A percentile compares a stretch with the other conserved stretches of the same genome.
Evolutionary conservation across 53 echinoderm and acorn worm genomes (phyloP).

Genomic region (Arbacia lixula): DNA sequence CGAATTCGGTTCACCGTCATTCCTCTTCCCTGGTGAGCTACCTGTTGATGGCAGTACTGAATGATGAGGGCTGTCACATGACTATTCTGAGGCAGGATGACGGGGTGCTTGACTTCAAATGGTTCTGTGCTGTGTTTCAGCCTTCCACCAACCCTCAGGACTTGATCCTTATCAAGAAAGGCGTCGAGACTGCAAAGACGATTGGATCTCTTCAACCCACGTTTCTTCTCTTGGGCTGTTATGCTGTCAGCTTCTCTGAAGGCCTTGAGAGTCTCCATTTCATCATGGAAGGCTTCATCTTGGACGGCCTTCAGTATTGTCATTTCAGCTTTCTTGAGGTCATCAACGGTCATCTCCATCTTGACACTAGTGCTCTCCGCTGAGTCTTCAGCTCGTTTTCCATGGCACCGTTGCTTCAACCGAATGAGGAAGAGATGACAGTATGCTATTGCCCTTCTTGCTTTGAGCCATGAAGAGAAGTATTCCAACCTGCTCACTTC

Average conservation of each 20-base stretch:
- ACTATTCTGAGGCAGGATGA: conserved; percentile 53
- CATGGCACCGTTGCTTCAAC: not conserved
- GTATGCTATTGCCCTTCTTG: conserved; percentile 51
- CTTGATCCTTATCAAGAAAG: conserved; percentile 49
- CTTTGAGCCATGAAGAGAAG: conserved; percentile 48
- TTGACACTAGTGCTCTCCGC: not conserved
- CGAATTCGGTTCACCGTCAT: conserved; percentile 53
- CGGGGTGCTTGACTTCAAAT: conserved; percentile 56
- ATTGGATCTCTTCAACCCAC: conserved; percentile 10
- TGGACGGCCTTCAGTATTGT: conserved; percentile 44
- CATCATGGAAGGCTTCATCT: conserved; percentile 28
- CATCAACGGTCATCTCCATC: conserved; percentile 25
- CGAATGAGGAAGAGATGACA: conserved; percentile 19
- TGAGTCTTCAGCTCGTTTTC: not conserved
- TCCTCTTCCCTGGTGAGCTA: conserved; percentile 62
- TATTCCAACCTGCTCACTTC: conserved; percentile 41
- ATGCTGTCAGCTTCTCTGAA: not conserved
- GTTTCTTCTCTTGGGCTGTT: not conserved
- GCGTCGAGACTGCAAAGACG: conserved; percentile 50
- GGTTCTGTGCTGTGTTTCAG: conserved; percentile 12
- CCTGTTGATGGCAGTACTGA: conserved; percentile 43
- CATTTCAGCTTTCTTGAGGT: conserved; percentile 44
- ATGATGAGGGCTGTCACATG: conserved; percentile 58
- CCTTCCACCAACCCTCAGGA: conserved; percentile 66
- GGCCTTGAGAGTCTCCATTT: conserved; percentile 33